A percentile compares a stretch with the other conserved stretches of the same genome.
These are phyloP conservation scores for Tetragonula clypearis DNA, from an alignment of 1,140 invertebrate genomes.

Conservation along the genomic window DNA sequence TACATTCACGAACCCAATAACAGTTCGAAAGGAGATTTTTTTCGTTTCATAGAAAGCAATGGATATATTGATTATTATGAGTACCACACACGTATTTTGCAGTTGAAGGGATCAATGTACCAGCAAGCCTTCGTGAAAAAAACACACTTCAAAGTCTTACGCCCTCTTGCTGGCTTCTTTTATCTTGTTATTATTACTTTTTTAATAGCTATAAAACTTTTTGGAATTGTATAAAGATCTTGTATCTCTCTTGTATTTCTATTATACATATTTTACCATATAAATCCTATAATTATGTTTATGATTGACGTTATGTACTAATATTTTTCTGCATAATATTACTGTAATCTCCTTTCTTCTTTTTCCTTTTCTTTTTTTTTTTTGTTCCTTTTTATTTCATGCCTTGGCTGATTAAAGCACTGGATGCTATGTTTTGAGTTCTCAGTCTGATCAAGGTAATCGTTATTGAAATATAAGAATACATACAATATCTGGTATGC, in stretches of 20 bases:
- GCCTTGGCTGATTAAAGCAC: not conserved
- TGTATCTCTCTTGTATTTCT: conserved; percentile 48
- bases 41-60: conserved; percentile 49
- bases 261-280: conserved; percentile 58
- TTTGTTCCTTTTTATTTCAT: conserved; percentile 1
- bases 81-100: conserved; percentile 50
- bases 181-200: not conserved
- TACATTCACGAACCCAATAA: conserved; percentile 36
- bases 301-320: conserved; percentile 60
- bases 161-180: conserved; percentile 38
- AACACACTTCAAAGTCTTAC: conserved; percentile 36
- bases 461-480: conserved; percentile 24
- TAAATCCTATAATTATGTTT: conserved; percentile 59
- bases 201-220: conserved; percentile 48
- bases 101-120: conserved; percentile 61
- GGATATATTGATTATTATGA: conserved; percentile 47
- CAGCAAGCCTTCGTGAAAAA: conserved; percentile 37
- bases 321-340: conserved; percentile 37
- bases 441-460: conserved; percentile 1
- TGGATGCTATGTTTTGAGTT: not conserved
- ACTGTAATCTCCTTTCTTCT: conserved; percentile 10
- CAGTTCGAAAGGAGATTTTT: conserved; percentile 35
- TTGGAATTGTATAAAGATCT: conserved; percentile 56
- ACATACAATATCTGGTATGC: conserved; percentile 13
- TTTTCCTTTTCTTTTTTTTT: conserved; percentile 8